phyloP scores from a whole-genome alignment of 2,113 vertebrate species.

The Engraulis encrasicolus region DNA sequence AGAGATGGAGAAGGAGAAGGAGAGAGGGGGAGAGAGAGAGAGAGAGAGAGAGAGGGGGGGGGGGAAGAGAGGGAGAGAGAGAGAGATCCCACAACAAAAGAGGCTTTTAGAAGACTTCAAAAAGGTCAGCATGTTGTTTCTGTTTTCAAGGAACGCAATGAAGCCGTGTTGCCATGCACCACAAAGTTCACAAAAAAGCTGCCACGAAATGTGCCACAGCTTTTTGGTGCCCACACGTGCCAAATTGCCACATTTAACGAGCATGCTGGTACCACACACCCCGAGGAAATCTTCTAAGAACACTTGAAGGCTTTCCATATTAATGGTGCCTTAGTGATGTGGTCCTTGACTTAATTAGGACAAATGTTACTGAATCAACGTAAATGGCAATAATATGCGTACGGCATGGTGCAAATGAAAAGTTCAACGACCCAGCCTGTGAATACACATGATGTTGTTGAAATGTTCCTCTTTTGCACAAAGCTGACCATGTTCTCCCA shows the following conservation, averaged over 20 bases:
- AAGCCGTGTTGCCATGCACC: not conserved
- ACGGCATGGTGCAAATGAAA: not conserved
- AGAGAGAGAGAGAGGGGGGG: no score
- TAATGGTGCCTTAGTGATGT: not conserved
- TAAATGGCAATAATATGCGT: not conserved
- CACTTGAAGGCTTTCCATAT: not conserved
- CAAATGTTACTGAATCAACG: not conserved
- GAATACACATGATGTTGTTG: not conserved
- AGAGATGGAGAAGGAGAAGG: no score
- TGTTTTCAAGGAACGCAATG: not conserved
- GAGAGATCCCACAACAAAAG: slow-evolving; percentile 30
- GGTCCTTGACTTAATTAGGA: not conserved
- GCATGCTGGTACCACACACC: not conserved
- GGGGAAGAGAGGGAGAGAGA: no score
- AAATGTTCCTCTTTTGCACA: not conserved
- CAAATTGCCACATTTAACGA: not conserved
- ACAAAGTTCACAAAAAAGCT: not conserved
- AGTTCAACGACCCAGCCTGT: not conserved
- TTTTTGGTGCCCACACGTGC: not conserved
- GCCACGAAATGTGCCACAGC: not conserved
- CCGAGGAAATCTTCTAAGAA: not conserved
- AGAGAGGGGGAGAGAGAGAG: not conserved
- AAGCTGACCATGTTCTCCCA: not conserved
- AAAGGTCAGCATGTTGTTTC: slow-evolving; percentile 26
- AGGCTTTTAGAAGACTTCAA: slow-evolving; percentile 18